Conservation (phyloP, 2,888 invertebrate species). For the Cybosia mesomella region DNA sequence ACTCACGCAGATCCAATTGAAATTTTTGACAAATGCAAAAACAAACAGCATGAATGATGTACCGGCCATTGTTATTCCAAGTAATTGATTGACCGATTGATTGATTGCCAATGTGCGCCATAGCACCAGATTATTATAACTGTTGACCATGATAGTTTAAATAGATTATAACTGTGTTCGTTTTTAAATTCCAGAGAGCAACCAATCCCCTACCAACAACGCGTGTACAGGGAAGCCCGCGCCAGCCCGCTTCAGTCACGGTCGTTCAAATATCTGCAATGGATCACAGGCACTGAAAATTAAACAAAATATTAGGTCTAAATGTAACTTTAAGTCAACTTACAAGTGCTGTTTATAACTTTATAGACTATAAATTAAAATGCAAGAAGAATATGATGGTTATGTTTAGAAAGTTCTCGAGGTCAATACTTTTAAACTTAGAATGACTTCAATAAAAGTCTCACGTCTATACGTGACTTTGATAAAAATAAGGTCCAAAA, state of each 20-base stretch:
- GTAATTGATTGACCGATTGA: too few relatives aligned
- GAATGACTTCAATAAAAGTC: neutral
- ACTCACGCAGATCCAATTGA: too few relatives aligned
- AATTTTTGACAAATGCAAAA: too few relatives aligned
- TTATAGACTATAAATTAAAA: neutral
- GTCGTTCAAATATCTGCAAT: slow-evolving; percentile 85
- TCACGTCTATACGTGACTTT: neutral
- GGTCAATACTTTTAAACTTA: neutral
- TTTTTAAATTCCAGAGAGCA: slow-evolving; percentile 78
- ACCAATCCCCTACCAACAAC: slow-evolving; percentile 69
- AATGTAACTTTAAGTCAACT: slow-evolving; percentile 48
- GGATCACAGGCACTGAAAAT: slow-evolving; percentile 85
- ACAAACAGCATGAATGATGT: too few relatives aligned
- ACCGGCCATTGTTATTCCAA: too few relatives aligned
- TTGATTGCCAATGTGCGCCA: neutral
- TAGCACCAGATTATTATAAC: too few relatives aligned
- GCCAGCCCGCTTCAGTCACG: slow-evolving; percentile 83
- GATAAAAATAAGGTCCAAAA: neutral
- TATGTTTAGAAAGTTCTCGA: neutral
- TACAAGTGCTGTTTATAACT: slow-evolving; percentile 43
- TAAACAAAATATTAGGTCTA: slow-evolving; percentile 54
- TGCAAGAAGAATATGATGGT: neutral
- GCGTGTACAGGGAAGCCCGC: slow-evolving; percentile 69
- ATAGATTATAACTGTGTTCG: neutral
- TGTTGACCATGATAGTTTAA: too few relatives aligned